Evolutionary conservation across 2,797 vertebrate genomes (phyloP).

Genomic region (Catostomus latipinnis): DNA sequence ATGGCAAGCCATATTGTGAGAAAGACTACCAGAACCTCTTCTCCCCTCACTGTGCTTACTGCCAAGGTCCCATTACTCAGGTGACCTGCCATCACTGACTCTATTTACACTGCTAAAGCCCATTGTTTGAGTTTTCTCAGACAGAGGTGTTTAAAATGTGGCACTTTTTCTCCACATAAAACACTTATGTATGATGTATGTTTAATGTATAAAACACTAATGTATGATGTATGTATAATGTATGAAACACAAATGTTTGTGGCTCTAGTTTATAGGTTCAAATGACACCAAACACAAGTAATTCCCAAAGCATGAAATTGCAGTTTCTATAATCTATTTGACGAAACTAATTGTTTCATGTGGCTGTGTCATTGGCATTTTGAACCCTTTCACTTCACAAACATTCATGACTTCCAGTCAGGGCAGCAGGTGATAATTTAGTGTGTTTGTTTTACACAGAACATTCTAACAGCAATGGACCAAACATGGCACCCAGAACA

Average conservation of each 20-base stretch:
- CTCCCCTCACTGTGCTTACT: conserved; percentile 79
- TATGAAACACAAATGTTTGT: not conserved
- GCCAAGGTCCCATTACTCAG: conserved; percentile 76
- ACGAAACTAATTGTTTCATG: not conserved
- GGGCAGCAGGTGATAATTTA: not conserved
- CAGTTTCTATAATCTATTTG: no score
- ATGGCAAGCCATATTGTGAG: conserved; percentile 81
- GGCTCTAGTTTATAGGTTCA: no score
- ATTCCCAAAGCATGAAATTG: no score
- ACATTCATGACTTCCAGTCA: not conserved
- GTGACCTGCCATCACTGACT: conserved; percentile 57
- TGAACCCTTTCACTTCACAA: not conserved
- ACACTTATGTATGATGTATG: not conserved
- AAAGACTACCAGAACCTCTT: conserved; percentile 85
- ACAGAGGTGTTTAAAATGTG: not conserved
- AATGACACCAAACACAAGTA: no score
- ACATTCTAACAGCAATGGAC: conserved; percentile 89
- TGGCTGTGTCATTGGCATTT: not conserved
- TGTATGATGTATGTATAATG: not conserved
- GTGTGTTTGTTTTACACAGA: conserved; percentile 72
- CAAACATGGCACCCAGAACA: conserved; percentile 93
- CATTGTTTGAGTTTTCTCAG: no score
- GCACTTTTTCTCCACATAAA: not conserved
- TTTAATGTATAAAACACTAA: not conserved
- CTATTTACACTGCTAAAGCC: not conserved